Percentiles rank a stretch among this genome's conserved stretches.
Evolutionary conservation across 2,888 invertebrate species (phyloP).

Genomic region (Mycalesis mineus): DNA sequence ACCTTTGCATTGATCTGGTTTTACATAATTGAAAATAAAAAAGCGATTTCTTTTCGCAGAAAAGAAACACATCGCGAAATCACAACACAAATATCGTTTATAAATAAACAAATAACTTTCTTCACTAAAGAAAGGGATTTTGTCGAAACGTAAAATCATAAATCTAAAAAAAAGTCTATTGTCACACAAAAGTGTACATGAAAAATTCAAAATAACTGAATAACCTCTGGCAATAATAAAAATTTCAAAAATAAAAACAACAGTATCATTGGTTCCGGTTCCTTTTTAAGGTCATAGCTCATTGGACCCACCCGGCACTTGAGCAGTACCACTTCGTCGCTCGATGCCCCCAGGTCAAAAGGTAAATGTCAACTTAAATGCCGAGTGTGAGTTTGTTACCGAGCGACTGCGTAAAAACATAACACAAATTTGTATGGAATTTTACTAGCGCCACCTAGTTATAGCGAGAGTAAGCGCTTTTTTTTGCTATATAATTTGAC

Average conservation of each 20-base stretch:
- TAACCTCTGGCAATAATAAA: constrained; percentile 30
- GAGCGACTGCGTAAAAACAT: no score
- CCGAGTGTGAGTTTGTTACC: no score
- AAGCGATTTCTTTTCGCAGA: not conserved
- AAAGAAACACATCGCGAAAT: not conserved
- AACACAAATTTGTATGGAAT: no score
- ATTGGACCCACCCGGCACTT: no score
- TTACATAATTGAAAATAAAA: constrained; percentile 5
- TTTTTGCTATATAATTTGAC: no score
- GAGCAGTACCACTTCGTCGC: no score
- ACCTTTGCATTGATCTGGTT: not conserved
- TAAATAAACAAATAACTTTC: constrained; percentile 4
- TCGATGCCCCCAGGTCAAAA: no score
- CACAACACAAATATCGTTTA: not conserved
- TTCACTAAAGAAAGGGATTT: not conserved
- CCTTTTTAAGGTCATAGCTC: no score
- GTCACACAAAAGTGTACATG: constrained; percentile 9
- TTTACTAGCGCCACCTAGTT: no score
- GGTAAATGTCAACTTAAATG: no score
- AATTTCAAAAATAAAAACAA: constrained; percentile 49
- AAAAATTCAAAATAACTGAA: constrained; percentile 23
- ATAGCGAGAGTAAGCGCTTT: no score
- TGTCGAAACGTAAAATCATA: constrained; percentile 10
- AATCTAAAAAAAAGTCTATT: not conserved
- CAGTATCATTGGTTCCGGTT: constrained; percentile 47